Evolutionary conservation across 2,888 invertebrate species (phyloP).

Genomic region (Ischnura elegans): DNA sequence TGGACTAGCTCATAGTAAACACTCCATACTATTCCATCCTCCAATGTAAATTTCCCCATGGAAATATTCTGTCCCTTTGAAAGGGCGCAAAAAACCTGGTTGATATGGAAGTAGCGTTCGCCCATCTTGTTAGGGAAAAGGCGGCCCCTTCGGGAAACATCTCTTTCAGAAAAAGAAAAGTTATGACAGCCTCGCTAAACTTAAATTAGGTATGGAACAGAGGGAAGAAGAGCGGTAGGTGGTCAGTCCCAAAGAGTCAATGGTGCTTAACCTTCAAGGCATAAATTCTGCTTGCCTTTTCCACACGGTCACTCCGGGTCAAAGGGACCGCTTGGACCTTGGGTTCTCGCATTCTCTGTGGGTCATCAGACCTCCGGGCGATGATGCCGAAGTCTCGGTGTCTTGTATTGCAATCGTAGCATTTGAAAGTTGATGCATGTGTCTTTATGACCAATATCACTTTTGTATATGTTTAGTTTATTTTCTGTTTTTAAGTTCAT

Average conservation of each 20-base stretch:
- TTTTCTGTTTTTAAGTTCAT: too few species aligned
- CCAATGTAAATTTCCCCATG: too few species aligned
- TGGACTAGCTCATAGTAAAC: neutral
- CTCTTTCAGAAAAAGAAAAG: slow-evolving; percentile 12
- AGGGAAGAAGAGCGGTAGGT: neutral
- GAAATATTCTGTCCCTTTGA: too few species aligned
- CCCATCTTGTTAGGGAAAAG: too few species aligned
- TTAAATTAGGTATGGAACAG: neutral
- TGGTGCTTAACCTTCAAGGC: neutral
- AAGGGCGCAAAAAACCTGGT: neutral
- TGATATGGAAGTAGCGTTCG: neutral
- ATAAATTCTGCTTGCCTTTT: slow-evolving; percentile 4
- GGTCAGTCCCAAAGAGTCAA: neutral
- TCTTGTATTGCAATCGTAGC: too few species aligned
- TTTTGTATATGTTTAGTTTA: too few species aligned
- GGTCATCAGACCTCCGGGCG: neutral
- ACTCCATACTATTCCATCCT: too few species aligned
- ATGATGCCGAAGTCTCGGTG: too few species aligned
- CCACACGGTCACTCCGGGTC: neutral
- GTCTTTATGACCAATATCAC: too few species aligned
- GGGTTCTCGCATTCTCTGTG: neutral
- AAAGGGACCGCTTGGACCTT: neutral
- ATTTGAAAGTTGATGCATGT: too few species aligned
- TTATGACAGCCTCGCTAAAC: neutral
- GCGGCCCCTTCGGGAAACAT: neutral